Evolutionary conservation across 2,797 vertebrate species (phyloP), one percentile per base, ranked within the genome.

Genomic region (Sciurus carolinensis): DNA sequence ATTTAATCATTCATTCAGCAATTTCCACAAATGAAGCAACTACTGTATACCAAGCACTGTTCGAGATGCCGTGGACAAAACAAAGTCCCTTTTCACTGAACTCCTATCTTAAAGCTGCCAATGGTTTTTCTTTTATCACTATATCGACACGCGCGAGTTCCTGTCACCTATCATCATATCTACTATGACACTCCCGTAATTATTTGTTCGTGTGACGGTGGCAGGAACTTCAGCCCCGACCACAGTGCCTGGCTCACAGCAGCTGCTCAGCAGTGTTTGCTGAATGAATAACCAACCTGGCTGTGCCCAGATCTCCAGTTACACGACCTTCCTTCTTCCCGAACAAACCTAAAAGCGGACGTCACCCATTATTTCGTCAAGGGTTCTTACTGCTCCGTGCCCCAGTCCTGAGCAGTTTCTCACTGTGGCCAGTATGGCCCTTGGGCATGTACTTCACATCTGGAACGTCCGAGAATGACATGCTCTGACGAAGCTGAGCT

Each of bases 361-460:
- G 18, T 10, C 54, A 5, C 28, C 42, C 82, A 8, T 8, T 42
- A 0, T 24, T 50, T 52, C 4, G 7, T 39, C 14, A 24, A 36
- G 0, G 36, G 39, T 18, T n/a, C 15, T 42, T 24, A 9, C 73
- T 77, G 52, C 28, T 87, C 30, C 33, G 1, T 22, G 50, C 39
- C 81, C 17, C 12, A 22, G 42, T 62, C 59, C 24, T 6, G 3
- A 1, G 7, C 57, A 57, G 33, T 9, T 26, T 54, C 39, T 13
- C 44, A 24, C 76, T 39, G 0, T 2, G 66, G 66, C 33, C n/a
- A n/a, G 52, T 9, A 26, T 8, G 36, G 59, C 30, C n/a, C 44
- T 20, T 0, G 7, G 18, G 69, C 30, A 0, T 1, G 24, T 7
- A 14, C 64, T 2, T 39, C 20, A 7, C 44, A 14, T 14, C 39